Conservation (phyloP, 2,113 vertebrate species). For the Perognathus longimembris region DNA sequence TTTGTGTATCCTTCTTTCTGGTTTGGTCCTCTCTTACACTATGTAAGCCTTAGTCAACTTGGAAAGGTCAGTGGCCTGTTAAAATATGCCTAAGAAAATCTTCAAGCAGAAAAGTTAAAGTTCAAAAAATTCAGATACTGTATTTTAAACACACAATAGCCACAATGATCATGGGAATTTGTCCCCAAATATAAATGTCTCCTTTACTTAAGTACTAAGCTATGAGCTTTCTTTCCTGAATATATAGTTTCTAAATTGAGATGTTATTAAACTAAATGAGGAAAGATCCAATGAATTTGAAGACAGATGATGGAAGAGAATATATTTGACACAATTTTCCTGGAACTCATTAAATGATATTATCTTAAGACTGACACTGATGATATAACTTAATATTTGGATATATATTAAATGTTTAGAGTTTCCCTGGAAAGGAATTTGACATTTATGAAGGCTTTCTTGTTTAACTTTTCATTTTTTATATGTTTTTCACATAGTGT, state of each 20-base stretch:
- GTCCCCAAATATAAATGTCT: not conserved
- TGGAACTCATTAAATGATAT: slow-evolving; percentile 26
- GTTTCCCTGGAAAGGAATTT: not conserved
- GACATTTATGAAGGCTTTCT: slow-evolving; percentile 30
- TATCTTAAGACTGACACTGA: slow-evolving; percentile 12
- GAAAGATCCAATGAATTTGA: slow-evolving; percentile 33
- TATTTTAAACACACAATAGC: not conserved
- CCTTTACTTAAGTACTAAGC: not conserved
- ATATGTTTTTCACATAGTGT: slow-evolving; percentile 32
- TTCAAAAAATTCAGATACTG: not conserved
- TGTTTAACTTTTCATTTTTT: slow-evolving; percentile 42
- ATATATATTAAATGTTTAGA: slow-evolving; percentile 1
- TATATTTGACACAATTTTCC: slow-evolving; percentile 15
- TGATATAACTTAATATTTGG: not conserved
- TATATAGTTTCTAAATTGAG: slow-evolving; percentile 18
- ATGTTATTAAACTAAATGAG: not conserved
- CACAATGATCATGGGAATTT: not conserved
- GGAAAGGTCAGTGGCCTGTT: not conserved
- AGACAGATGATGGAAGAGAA: not conserved
- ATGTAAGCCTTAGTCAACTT: not conserved
- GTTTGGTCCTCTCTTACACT: not conserved
- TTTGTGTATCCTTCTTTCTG: rapidly evolving
- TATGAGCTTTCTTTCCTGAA: not conserved
- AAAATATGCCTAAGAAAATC: not conserved
- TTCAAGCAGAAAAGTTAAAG: not conserved